Evolutionary conservation across 2,797 vertebrate species (phyloP).

Genomic region (Melanotaenia nigrans): DNA sequence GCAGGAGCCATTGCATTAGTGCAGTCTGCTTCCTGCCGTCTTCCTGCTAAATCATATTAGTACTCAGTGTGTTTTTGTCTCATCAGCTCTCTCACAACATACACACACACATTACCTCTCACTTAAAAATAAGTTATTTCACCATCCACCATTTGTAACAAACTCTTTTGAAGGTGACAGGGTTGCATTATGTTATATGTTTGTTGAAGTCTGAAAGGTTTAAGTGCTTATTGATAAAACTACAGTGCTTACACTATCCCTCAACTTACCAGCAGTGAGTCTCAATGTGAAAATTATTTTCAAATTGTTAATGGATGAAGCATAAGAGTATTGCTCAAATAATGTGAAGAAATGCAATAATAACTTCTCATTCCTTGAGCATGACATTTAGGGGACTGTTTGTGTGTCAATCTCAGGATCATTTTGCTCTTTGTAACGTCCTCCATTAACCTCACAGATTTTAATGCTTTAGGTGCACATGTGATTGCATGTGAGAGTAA

Average conservation of each 20-base stretch:
- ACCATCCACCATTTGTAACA: not conserved
- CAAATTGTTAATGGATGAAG: constrained; percentile 8
- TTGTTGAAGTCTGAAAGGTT: constrained; percentile 25
- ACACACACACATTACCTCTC: constrained; percentile 13
- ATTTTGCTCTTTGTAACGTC: not conserved
- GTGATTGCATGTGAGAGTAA: not conserved
- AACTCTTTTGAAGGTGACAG: not conserved
- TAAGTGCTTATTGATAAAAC: constrained; percentile 28
- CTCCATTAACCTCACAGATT: not conserved
- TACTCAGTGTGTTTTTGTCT: constrained; percentile 64
- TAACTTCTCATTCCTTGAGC: not conserved
- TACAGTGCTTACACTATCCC: not conserved
- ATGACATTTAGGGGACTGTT: not conserved
- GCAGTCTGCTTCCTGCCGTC: constrained; percentile 77
- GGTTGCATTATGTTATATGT: not conserved
- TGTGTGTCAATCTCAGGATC: not conserved
- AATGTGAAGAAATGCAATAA: not conserved
- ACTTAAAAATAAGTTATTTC: constrained; percentile 32
- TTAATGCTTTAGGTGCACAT: not conserved
- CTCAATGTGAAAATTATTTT: not conserved
- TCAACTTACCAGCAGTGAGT: not conserved
- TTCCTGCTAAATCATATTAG: constrained; percentile 75
- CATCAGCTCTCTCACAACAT: constrained; percentile 61
- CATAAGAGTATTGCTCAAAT: not conserved
- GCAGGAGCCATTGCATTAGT: constrained; percentile 78